These are phyloP conservation scores for Pemphredon lugubris DNA, from an alignment of 2,888 invertebrate species.

Conservation along the genomic window DNA sequence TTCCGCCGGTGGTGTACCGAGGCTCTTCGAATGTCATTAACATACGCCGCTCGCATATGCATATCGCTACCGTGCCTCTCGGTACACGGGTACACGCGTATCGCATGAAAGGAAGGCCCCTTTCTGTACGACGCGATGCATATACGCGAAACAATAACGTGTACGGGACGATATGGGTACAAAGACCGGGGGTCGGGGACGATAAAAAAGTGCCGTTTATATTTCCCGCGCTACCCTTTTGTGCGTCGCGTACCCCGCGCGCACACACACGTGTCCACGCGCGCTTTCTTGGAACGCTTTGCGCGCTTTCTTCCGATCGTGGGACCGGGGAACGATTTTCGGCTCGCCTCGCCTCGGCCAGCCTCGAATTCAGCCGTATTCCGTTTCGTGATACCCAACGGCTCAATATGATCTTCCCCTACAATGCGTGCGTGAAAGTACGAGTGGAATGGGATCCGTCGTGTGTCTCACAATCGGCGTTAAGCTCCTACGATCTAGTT, in stretches of 20 bases:
- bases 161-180: constrained; percentile 45
- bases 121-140: constrained; percentile 40
- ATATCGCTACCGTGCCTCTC: constrained; percentile 64
- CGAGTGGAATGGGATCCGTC: no score
- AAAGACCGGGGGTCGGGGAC: constrained; percentile 42
- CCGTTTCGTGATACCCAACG: not conserved
- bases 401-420: not conserved
- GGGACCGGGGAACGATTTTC: constrained; percentile 35
- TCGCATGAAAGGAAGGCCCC: constrained; percentile 64
- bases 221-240: constrained; percentile 62
- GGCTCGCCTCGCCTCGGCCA: not conserved
- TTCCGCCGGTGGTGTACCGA: constrained; percentile 23
- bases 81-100: constrained; percentile 49
- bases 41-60: constrained; percentile 66
- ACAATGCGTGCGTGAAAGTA: no score
- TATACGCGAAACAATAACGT: constrained; percentile 67
- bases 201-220: constrained; percentile 67
- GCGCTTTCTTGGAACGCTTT: constrained; percentile 35
- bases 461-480: no score
- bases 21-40: constrained; percentile 48
- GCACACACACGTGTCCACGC: constrained; percentile 13
- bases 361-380: not conserved
- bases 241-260: constrained; percentile 33
- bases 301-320: constrained; percentile 23
- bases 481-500: no score